These are phyloP conservation scores for Ethmia dodecea DNA, from an alignment of 2,888 invertebrate species.

Conservation along the genomic window DNA sequence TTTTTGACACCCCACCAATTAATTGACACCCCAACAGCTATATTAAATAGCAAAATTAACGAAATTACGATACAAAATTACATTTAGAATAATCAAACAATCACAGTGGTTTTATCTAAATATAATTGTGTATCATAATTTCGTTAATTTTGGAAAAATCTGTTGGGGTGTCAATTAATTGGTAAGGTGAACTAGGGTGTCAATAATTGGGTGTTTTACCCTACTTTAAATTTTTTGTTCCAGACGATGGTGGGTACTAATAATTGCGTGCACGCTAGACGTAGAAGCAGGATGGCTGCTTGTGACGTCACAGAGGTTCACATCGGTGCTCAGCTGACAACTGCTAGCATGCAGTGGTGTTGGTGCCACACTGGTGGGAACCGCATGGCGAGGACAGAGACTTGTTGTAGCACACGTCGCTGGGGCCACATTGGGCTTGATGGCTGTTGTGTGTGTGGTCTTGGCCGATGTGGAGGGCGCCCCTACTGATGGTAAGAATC, in stretches of 20 bases:
- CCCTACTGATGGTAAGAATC: slow-evolving; percentile 78
- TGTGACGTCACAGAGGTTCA: slow-evolving; percentile 84
- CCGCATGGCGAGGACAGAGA: slow-evolving; percentile 85
- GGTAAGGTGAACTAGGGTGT: no score
- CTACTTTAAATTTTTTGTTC: background rate
- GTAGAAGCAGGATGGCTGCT: slow-evolving; percentile 92
- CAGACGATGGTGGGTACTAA: slow-evolving; percentile 83
- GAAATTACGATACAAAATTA: no score
- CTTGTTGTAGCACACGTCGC: slow-evolving; percentile 86
- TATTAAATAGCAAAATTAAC: no score
- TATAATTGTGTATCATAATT: no score
- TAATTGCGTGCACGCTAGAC: slow-evolving; percentile 86
- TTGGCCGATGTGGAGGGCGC: slow-evolving; percentile 88
- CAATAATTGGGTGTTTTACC: no score
- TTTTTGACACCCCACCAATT: no score
- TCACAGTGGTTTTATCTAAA: no score
- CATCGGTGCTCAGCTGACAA: slow-evolving; percentile 80
- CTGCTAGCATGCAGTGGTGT: slow-evolving; percentile 91
- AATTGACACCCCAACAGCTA: no score
- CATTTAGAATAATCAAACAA: no score
- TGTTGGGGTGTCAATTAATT: no score
- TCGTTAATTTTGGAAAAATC: no score
- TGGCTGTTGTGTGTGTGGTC: slow-evolving; percentile 90
- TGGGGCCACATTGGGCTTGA: slow-evolving; percentile 87
- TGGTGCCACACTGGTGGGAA: slow-evolving; percentile 88